A percentile compares a stretch with the other conserved stretches of the same genome.
Conservation (phyloP, 2,113 vertebrate genomes). For the Guaruba guarouba region DNA sequence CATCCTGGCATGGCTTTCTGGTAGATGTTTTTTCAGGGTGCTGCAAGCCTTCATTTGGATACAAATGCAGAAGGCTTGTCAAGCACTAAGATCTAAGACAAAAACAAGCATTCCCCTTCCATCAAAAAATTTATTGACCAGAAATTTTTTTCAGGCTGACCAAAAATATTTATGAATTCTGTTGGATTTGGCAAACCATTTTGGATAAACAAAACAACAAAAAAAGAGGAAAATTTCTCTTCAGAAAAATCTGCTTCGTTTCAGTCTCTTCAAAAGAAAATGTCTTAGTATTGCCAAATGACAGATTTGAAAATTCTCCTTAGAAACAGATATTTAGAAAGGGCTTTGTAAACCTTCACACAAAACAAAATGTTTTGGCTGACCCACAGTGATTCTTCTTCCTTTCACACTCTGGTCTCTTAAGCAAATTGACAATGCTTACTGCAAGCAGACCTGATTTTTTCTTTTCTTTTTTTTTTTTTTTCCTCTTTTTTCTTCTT, state of each 20-base stretch:
- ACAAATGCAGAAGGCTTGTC: neutral
- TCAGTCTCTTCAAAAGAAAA: neutral
- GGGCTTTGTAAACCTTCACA: neutral
- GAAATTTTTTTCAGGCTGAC: neutral
- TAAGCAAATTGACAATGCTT: neutral
- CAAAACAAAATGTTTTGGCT: neutral
- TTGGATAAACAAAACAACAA: neutral
- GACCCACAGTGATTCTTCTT: neutral
- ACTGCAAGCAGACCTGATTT: neutral
- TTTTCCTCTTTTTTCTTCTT: too few relatives aligned
- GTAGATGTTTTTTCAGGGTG: neutral
- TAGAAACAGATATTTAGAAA: neutral
- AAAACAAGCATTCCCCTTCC: neutral
- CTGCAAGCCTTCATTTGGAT: neutral
- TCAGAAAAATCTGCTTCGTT: neutral
- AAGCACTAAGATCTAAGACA: neutral
- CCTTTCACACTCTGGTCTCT: neutral
- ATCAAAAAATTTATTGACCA: neutral
- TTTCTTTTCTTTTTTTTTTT: too few relatives aligned
- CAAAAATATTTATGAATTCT: neutral
- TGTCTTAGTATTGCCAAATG: neutral
- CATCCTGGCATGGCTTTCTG: neutral
- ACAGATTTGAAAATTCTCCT: neutral
- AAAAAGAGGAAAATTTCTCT: neutral
- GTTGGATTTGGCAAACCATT: neutral